These are phyloP conservation scores for Kryptolebias ocellatus DNA, from an alignment of 2,797 vertebrate genomes.

Conservation along the genomic window DNA sequence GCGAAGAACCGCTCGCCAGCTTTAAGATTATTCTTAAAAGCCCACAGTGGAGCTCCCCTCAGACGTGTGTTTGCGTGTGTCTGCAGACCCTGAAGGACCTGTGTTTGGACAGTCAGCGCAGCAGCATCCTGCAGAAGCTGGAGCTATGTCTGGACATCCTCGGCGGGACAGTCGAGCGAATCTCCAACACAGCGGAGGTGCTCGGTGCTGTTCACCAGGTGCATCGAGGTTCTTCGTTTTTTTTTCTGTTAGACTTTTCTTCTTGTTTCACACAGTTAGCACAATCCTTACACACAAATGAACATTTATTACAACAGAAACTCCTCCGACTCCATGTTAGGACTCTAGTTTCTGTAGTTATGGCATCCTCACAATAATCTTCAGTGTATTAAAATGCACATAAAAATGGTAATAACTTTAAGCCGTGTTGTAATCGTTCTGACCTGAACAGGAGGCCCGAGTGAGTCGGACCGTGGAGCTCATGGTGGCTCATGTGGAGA, in stretches of 20 bases:
- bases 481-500: conserved; percentile 89
- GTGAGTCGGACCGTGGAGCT: conserved; percentile 85
- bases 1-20: too few species aligned
- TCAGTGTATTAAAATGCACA: too few species aligned
- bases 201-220: conserved; percentile 90
- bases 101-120: conserved; percentile 76
- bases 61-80: conserved; percentile 24
- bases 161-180: conserved; percentile 76
- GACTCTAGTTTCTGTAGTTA: too few species aligned
- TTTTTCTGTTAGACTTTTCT: not conserved
- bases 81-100: conserved; percentile 79
- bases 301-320: too few species aligned
- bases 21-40: not conserved
- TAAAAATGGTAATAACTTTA: not conserved
- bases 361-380: too few species aligned
- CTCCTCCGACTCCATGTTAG: too few species aligned
- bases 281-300: too few species aligned
- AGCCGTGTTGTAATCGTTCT: not conserved
- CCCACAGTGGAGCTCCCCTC: not conserved
- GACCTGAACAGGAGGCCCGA: conserved; percentile 81
- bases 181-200: conserved; percentile 83
- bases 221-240: not conserved
- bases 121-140: conserved; percentile 80
- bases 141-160: conserved; percentile 83
- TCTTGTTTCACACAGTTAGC: too few species aligned